Conservation (phyloP, 2,888 invertebrate genomes). For the Muschampia plurimacula region DNA sequence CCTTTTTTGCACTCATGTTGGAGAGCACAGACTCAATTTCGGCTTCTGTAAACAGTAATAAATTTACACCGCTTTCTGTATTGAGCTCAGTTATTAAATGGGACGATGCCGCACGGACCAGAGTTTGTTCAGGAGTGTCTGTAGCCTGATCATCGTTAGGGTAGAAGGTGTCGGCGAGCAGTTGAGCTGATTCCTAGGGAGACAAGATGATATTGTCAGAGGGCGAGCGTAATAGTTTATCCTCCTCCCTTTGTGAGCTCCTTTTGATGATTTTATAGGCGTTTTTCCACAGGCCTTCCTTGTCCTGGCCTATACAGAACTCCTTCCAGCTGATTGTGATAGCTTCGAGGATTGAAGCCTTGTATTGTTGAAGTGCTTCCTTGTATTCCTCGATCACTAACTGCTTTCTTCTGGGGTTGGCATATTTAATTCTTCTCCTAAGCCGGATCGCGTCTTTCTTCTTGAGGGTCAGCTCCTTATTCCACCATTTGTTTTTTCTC, state of each 20-base stretch:
- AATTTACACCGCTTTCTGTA: background rate
- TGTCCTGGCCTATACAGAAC: slow-evolving; percentile 35
- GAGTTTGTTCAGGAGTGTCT: slow-evolving; percentile 26
- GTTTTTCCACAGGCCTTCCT: slow-evolving; percentile 40
- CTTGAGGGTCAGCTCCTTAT: slow-evolving; percentile 16
- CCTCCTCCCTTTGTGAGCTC: slow-evolving; percentile 10
- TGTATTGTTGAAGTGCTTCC: background rate
- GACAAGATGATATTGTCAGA: background rate
- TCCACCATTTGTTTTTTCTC: slow-evolving; percentile 8
- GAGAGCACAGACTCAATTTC: slow-evolving; percentile 14
- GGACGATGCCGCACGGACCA: background rate
- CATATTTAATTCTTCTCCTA: slow-evolving; percentile 35
- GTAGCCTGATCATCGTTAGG: slow-evolving; percentile 14
- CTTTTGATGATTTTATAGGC: slow-evolving; percentile 37
- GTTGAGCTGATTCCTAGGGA: slow-evolving; percentile 28
- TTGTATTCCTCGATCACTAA: background rate
- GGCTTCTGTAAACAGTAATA: background rate
- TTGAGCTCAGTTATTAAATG: background rate
- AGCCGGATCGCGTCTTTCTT: background rate
- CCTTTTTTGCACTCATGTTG: slow-evolving; percentile 37
- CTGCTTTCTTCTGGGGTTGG: background rate
- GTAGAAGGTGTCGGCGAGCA: slow-evolving; percentile 40
- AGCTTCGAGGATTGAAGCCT: background rate
- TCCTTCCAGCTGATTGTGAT: background rate
- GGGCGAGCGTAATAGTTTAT: slow-evolving; percentile 9